A percentile compares a stretch with the other conserved stretches of the same genome.
Conservation (phyloP, 2,797 vertebrate species). For the Oreortyx pictus region DNA sequence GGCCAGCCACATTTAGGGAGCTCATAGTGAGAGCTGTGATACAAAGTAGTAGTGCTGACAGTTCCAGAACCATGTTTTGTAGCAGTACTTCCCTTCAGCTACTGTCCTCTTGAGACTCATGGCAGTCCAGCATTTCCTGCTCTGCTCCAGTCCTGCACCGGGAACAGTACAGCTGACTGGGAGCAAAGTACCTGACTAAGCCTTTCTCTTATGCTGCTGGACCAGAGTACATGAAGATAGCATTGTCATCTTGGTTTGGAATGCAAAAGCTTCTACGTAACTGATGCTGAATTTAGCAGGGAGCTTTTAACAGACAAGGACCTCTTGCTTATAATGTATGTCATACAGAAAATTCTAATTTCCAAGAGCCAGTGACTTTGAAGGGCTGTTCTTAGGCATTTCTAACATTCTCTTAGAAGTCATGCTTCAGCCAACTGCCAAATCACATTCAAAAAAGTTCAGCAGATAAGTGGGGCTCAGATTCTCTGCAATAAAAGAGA, state of each 20-base stretch:
- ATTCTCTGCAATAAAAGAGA: background rate
- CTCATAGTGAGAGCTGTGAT: accelerated
- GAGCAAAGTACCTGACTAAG: background rate
- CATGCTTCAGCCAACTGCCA: background rate
- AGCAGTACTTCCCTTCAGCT: background rate
- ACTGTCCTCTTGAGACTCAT: background rate
- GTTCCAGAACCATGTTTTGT: background rate
- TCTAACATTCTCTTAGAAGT: constrained; percentile 35
- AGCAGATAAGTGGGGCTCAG: background rate
- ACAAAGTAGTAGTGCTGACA: background rate
- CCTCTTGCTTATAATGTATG: constrained; percentile 54
- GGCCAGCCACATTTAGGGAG: background rate
- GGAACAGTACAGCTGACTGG: background rate
- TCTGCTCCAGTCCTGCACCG: background rate
- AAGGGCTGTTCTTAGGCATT: background rate
- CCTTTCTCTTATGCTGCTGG: background rate
- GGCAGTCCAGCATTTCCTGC: background rate
- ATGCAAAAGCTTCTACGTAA: constrained; percentile 39
- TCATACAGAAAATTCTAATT: constrained; percentile 30
- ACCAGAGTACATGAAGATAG: background rate
- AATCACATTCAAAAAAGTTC: background rate
- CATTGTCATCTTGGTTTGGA: no score
- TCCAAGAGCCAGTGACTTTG: background rate
- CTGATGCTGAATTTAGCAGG: constrained; percentile 62
- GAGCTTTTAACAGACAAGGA: constrained; percentile 49